Evolutionary conservation across 2,797 vertebrate species (phyloP).

Genomic region (Spondyliosoma cantharus): DNA sequence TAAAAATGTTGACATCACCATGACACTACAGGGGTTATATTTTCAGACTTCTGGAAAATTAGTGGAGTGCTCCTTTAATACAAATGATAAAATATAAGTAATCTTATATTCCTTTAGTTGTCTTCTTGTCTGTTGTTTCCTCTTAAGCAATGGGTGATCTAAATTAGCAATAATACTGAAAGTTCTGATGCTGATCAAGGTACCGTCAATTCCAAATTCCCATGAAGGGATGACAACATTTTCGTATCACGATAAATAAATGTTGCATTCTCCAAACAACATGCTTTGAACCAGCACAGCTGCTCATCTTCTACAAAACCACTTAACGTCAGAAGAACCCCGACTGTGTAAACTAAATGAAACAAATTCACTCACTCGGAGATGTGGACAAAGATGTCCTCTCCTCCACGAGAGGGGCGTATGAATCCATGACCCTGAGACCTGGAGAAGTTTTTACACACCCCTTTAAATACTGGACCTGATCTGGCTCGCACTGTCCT

Average conservation of each 20-base stretch:
- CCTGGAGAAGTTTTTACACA: constrained; percentile 98
- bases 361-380: constrained; percentile 90
- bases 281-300: not conserved
- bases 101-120: no score
- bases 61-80: not conserved
- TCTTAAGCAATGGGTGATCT: no score
- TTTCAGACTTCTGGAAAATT: not conserved
- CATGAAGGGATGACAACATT: not conserved
- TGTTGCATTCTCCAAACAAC: not conserved
- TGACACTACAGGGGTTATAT: not conserved
- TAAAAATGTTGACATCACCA: not conserved
- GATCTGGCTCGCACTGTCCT: constrained; percentile 94
- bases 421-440: constrained; percentile 98
- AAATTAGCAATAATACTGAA: not conserved
- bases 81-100: no score
- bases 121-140: no score
- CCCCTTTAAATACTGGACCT: constrained; percentile 92
- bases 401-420: constrained; percentile 90
- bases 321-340: not conserved
- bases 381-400: constrained; percentile 98
- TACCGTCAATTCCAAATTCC: not conserved
- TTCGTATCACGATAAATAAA: not conserved
- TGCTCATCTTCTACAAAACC: not conserved
- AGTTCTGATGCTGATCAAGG: not conserved
- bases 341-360: not conserved